phyloP scores from a whole-genome alignment of 2,797 vertebrate genomes.

The Parauchenoglanis punctatus region DNA sequence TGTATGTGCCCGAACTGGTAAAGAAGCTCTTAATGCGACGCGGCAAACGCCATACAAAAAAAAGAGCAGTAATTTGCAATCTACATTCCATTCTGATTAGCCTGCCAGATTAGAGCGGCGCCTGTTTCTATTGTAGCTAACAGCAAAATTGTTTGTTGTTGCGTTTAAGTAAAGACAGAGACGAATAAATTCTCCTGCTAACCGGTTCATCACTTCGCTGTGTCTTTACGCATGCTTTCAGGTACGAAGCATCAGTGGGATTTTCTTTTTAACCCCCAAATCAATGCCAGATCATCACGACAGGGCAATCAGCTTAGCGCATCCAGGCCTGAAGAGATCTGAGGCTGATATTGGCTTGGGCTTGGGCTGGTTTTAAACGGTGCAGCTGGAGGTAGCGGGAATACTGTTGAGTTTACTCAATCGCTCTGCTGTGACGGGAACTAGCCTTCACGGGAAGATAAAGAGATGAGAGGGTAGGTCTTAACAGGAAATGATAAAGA shows the following conservation, averaged over 20 bases:
- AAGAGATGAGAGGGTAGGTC: slow-evolving; percentile 33
- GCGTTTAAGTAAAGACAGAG: slow-evolving; percentile 19
- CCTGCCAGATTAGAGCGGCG: slow-evolving; percentile 15
- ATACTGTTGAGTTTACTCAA: slow-evolving; percentile 35
- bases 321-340: slow-evolving; percentile 30
- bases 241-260: background rate
- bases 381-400: slow-evolving; percentile 30
- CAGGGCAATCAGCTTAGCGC: slow-evolving; percentile 18
- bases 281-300: slow-evolving; percentile 35
- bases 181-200: slow-evolving; percentile 13
- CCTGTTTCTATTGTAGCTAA: slow-evolving; percentile 29
- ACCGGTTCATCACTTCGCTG: slow-evolving; percentile 1
- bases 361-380: slow-evolving; percentile 17
- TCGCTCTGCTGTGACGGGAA: slow-evolving; percentile 30
- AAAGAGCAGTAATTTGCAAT: slow-evolving; percentile 22
- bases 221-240: slow-evolving; percentile 16
- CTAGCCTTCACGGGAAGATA: slow-evolving; percentile 35
- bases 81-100: slow-evolving; percentile 36
- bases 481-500: slow-evolving; percentile 20
- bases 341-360: slow-evolving; percentile 21
- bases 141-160: slow-evolving; percentile 29
- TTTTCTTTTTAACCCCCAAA: slow-evolving; percentile 24
- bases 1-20: background rate
- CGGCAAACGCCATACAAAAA: background rate
- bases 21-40: background rate